Percentiles rank a stretch among this genome's conserved stretches.
Evolutionary conservation across 2,797 vertebrate genomes (phyloP).

Genomic region (Peromyscus aztecus): DNA sequence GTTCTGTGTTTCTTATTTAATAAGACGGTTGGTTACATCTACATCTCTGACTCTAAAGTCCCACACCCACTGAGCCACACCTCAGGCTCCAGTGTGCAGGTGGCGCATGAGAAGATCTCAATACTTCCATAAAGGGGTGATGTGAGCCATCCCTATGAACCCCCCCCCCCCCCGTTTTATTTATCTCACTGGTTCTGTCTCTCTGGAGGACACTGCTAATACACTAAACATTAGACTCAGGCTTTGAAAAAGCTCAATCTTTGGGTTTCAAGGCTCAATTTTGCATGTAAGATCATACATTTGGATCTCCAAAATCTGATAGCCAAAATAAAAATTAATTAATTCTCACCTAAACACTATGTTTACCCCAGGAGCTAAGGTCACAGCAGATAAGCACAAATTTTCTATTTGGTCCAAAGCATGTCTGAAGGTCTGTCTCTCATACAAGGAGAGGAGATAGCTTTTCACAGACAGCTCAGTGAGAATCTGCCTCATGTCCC

Average conservation of each 20-base stretch:
- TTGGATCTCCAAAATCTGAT: background rate
- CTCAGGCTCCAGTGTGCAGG: background rate
- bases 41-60: background rate
- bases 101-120: background rate
- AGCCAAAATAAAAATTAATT: slow-evolving; percentile 16
- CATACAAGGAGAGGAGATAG: background rate
- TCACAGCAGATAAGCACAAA: slow-evolving; percentile 28
- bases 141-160: background rate
- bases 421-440: slow-evolving; percentile 13
- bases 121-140: background rate
- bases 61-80: background rate
- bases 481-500: background rate
- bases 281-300: background rate
- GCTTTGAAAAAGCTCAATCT: background rate
- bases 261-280: background rate
- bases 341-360: background rate
- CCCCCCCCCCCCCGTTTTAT: too few species aligned
- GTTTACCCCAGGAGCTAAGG: background rate
- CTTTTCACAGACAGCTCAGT: background rate
- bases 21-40: too few species aligned
- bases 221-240: background rate
- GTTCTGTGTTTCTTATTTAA: too few species aligned
- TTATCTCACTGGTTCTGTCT: background rate
- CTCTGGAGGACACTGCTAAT: background rate
- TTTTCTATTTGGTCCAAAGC: slow-evolving; percentile 50